A percentile compares a stretch with the other conserved stretches of the same genome.
Evolutionary conservation across 2,888 invertebrate genomes (phyloP).

Genomic region (Meiosimyza decipiens): DNA sequence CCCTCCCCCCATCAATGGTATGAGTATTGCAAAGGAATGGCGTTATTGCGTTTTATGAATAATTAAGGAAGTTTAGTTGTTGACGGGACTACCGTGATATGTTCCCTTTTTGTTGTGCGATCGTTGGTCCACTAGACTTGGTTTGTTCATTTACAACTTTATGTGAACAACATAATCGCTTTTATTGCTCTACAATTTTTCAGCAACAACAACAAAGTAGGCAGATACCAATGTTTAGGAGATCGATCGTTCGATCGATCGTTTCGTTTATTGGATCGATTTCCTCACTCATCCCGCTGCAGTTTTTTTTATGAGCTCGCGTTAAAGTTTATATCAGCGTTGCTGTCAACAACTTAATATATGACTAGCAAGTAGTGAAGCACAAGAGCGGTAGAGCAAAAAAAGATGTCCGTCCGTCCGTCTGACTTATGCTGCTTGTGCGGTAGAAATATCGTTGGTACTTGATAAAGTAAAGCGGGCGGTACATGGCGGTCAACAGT

Average conservation of each 20-base stretch:
- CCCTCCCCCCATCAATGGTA: background rate
- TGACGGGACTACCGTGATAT: background rate
- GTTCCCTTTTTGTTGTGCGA: background rate
- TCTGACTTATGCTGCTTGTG: conserved; percentile 17
- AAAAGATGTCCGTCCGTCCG: background rate
- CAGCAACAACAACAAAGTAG: conserved; percentile 11
- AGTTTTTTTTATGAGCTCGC: conserved; percentile 27
- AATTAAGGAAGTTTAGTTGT: conserved; percentile 31
- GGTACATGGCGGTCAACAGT: background rate
- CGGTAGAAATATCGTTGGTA: conserved; percentile 5
- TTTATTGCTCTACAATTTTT: background rate
- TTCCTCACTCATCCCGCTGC: background rate
- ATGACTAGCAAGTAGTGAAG: conserved; percentile 54
- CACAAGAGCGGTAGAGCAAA: conserved; percentile 1
- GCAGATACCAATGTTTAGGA: background rate
- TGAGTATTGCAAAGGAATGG: conserved; percentile 15
- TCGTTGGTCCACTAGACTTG: background rate
- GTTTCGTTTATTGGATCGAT: conserved; percentile 2
- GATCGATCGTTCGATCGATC: conserved; percentile 18
- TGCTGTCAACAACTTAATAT: conserved; percentile 65
- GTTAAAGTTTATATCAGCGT: conserved; percentile 44
- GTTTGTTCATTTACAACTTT: background rate
- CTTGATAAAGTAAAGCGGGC: too few relatives aligned
- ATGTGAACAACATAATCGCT: conserved; percentile 29
- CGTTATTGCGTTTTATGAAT: conserved; percentile 29